A percentile compares a stretch with the other conserved stretches of the same genome.
These are phyloP conservation scores for Agonum fuliginosum DNA, from an alignment of 2,888 invertebrate genomes.

Conservation along the genomic window DNA sequence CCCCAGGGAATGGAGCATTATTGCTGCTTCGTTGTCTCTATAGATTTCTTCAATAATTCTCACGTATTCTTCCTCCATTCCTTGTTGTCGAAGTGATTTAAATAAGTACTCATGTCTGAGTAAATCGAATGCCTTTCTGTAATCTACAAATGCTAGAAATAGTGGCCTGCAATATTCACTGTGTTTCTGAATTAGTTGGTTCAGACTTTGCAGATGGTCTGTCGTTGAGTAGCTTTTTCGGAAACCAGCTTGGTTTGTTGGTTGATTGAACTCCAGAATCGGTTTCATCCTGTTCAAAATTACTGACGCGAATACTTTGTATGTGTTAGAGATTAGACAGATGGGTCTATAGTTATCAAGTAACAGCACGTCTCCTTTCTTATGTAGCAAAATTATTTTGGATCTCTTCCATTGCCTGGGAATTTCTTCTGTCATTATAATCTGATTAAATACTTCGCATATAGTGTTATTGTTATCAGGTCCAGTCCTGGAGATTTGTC, in stretches of 20 bases:
- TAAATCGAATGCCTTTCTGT: slow-evolving; percentile 29
- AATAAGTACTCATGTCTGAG: slow-evolving; percentile 9
- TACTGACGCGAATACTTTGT: slow-evolving; percentile 58
- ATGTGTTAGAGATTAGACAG: not conserved
- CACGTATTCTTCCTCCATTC: not conserved
- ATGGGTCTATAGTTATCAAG: not conserved
- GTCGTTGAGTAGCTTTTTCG: slow-evolving; percentile 60
- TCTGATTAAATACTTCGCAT: not conserved
- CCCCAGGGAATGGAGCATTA: not conserved
- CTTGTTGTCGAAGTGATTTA: not conserved
- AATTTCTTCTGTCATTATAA: not conserved
- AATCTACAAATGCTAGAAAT: slow-evolving; percentile 31
- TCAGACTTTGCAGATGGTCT: slow-evolving; percentile 60
- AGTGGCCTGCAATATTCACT: slow-evolving; percentile 40
- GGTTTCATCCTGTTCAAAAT: slow-evolving; percentile 60
- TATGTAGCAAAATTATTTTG: not conserved
- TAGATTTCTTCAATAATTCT: too few species aligned
- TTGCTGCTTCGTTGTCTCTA: too few species aligned
- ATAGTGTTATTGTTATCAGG: not conserved
- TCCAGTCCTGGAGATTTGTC: not conserved
- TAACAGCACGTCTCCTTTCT: not conserved
- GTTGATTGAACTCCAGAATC: slow-evolving; percentile 62
- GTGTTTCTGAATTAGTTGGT: not conserved
- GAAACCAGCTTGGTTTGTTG: slow-evolving; percentile 64
- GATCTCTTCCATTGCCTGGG: not conserved